Base-by-base conservation (phyloP, 2,113 vertebrate species). In the Oxyura jamaicensis region DNA sequence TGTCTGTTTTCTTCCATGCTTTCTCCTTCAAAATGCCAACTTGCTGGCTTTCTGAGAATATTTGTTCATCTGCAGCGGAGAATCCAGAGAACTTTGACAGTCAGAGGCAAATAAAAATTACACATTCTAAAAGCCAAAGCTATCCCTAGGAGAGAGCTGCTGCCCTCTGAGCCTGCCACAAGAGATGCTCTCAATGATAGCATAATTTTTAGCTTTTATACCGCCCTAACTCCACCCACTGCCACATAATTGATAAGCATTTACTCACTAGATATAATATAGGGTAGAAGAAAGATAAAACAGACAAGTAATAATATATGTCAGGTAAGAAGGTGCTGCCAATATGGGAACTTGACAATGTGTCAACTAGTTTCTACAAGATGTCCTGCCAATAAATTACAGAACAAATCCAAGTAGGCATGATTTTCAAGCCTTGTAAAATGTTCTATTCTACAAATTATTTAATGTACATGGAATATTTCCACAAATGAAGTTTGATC, bases 1-100 rank as follows among this genome's bases (percentile, higher is more conserved):
- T 74, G 83, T 81, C 65, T 65, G 0, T 63, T 84, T 72, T 95
- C 94, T 93, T 97, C 94, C 95, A 95, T 97, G 28, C 23, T 68
- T 42, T 36, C 59, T 90, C 68, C 76, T 92, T 91, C 80, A 83
- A 86, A 93, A 88, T 4, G 20, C 35, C 88, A 92, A 6, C 46
- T n/a, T 2, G 7, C 16, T 69, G 67, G 20, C 63, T 73, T 73
- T 56, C 41, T 41, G n/a, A 74, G 28, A 83, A 36, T n/a, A 63
- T 29, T 22, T 4, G 10, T 5, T 88, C n/a, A 91, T 85, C 72
- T 55, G 86, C 21, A 88, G 59, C 2, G 6, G 44, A 77, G 63
- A 93, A 71, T 13, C 41, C 41, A 66, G 72, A 13, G 65, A 85
- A 29, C 50, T 74, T 50, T 63, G 56, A 68, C 26, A 80, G 21